Base-by-base conservation (phyloP, 2,888 invertebrate genomes). In the Artemia sinica region DNA sequence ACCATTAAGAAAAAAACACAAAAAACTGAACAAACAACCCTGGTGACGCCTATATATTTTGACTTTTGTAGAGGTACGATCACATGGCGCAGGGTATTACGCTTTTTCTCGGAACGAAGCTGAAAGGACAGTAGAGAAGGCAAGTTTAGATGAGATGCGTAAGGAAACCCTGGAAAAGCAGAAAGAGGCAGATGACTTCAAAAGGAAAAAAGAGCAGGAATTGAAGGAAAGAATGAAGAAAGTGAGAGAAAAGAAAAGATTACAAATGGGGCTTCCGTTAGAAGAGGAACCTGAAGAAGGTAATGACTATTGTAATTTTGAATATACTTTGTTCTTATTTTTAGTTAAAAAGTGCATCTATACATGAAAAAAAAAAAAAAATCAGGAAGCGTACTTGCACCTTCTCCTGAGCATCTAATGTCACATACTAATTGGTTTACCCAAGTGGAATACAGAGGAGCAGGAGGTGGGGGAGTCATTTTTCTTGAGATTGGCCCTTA, bases 71-170 rank as follows among this genome's bases (percentile, higher is more conserved):
- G 95, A 96, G 84, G 90, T 93, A 0, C 83, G 95, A 71, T 84
- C 86, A 12, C 94, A 95, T 76, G 96, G 95, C 75, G 91, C 91
- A 18, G 91, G 90, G 8, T 96, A 91, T 79, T 95, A 87, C 78
- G 84, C 86, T 41, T 94, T 96, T 78, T 90, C 93, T 13, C 88
- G 87, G 66, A 89, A 94, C 74, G 91, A 91, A 74, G 81, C 82
- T 3, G 84, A 86, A 74, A 84, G 95, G 73, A 80, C 82, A 1
- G 83, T 85, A 74, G 92, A 96, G 78, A 89, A 92, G 81, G 85
- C 85, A 68, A 86, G 86, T 73, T 80, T 96, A 69, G 81, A 84
- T 67, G 84, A 85, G 72, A 78, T 86, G 49, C 82, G 92, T 0
- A 80, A 83, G 71, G 85, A 86, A 74, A 91, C 91, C 0, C 77